Evolutionary conservation across 2,113 vertebrate species (phyloP).

Genomic region (Oceanites oceanicus): DNA sequence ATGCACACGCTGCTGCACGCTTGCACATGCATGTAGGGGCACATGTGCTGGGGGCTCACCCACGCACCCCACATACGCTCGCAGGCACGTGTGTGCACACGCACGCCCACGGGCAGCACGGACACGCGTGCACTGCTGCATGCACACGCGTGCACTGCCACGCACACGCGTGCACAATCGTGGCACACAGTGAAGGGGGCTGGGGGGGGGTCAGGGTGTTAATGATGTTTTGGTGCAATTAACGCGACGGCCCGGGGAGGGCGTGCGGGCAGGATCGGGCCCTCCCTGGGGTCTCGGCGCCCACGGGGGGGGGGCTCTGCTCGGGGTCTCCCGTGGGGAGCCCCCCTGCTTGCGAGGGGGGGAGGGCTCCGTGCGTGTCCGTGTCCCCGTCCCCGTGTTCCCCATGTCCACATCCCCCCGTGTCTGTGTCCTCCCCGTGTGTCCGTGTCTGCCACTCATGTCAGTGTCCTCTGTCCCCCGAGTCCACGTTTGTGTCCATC

Average conservation of each 20-base stretch:
- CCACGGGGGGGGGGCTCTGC: background rate
- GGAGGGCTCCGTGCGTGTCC: background rate
- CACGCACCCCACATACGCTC: rapidly evolving
- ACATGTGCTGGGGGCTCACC: background rate
- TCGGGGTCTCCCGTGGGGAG: background rate
- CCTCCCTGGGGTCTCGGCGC: background rate
- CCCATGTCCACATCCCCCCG: background rate
- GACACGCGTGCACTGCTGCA: background rate
- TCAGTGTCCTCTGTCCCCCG: too few relatives aligned
- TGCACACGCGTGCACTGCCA: too few relatives aligned
- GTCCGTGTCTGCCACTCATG: too few relatives aligned
- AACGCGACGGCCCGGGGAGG: background rate
- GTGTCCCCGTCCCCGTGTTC: background rate
- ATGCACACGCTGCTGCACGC: background rate
- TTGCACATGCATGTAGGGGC: background rate
- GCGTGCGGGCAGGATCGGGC: background rate
- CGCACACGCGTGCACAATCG: background rate
- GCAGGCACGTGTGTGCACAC: rapidly evolving
- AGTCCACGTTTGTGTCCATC: too few relatives aligned
- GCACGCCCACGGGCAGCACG: background rate
- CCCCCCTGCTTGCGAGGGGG: too few relatives aligned
- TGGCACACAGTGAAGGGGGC: background rate
- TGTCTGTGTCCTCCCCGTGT: too few relatives aligned
- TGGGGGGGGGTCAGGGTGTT: background rate
- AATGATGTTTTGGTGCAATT: background rate